Percentiles rank a stretch among this genome's conserved stretches.
Conservation (phyloP, 2,113 vertebrate genomes). For the Esox niger region DNA sequence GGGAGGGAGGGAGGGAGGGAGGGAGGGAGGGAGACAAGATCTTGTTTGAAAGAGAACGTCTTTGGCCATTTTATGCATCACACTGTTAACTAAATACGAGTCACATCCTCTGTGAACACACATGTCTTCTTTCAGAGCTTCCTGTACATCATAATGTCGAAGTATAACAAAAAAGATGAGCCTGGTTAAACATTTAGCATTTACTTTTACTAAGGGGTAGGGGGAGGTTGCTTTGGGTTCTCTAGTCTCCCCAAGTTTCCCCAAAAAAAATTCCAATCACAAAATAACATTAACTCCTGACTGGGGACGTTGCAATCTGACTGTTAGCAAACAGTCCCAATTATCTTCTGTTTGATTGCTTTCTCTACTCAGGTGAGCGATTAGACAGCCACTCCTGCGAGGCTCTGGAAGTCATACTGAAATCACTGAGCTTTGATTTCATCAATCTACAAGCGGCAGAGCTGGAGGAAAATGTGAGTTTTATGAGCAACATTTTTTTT, state of each 20-base stretch:
- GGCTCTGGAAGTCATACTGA: slow-evolving; percentile 77
- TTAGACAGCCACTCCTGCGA: slow-evolving; percentile 77
- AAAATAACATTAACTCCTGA: slow-evolving; percentile 27
- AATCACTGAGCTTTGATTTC: slow-evolving; percentile 76
- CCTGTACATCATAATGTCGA: background rate
- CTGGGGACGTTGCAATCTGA: slow-evolving; percentile 57
- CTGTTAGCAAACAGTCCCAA: slow-evolving; percentile 50
- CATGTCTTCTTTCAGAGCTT: background rate
- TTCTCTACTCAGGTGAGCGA: slow-evolving; percentile 71
- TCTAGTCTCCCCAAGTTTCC: slow-evolving; percentile 42
- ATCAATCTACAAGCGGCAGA: slow-evolving; percentile 75
- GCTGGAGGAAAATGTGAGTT: slow-evolving; percentile 80
- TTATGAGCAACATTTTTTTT: slow-evolving; percentile 63
- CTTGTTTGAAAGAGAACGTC: background rate
- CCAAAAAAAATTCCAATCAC: slow-evolving; percentile 18
- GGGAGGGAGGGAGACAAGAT: slow-evolving; percentile 14
- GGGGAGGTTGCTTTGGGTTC: slow-evolving; percentile 50
- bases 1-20: slow-evolving; percentile 9
- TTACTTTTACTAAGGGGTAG: slow-evolving; percentile 11
- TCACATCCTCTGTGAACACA: slow-evolving; percentile 14
- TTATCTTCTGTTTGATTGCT: slow-evolving; percentile 69
- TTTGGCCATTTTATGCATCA: background rate
- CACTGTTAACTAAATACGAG: background rate
- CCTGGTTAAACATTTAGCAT: too few species aligned
- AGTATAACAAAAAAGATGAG: slow-evolving; percentile 1